A percentile compares a stretch with the other conserved stretches of the same genome.
phyloP scores from a whole-genome alignment of 2,113 vertebrate genomes.

The Papio anubis region DNA sequence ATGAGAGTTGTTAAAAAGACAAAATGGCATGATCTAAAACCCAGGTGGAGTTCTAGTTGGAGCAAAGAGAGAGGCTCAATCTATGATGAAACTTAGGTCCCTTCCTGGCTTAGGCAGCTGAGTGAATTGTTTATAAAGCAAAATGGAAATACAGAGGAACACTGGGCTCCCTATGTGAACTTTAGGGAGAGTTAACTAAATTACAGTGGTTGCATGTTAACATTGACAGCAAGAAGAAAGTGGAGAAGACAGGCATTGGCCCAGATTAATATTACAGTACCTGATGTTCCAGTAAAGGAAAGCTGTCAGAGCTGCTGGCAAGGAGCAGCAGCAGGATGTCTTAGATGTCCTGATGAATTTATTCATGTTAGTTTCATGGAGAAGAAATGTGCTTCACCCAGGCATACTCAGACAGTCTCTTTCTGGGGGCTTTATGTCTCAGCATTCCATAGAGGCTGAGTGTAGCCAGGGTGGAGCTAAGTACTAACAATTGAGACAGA shows the following conservation, averaged over 20 bases:
- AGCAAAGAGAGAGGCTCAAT: background rate
- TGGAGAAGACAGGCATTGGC: background rate
- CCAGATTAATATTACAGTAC: background rate
- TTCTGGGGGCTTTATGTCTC: background rate
- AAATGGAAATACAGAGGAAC: background rate
- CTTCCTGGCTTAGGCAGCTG: background rate
- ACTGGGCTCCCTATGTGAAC: background rate
- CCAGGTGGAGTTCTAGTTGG: background rate
- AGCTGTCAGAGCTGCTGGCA: background rate
- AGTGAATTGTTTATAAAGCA: background rate
- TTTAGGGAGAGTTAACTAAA: background rate
- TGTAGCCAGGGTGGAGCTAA: background rate
- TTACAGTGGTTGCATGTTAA: background rate
- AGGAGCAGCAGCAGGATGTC: background rate
- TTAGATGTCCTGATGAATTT: background rate
- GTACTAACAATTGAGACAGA: background rate
- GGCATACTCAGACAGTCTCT: background rate
- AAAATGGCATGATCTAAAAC: background rate
- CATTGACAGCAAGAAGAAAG: background rate
- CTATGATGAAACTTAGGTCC: background rate
- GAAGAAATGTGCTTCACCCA: background rate
- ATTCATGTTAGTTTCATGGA: background rate
- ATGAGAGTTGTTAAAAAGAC: background rate
- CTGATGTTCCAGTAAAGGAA: background rate
- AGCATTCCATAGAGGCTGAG: background rate